Evolutionary conservation across 2,797 vertebrate genomes (phyloP).

Genomic region (Oceanodroma leucorhoa): DNA sequence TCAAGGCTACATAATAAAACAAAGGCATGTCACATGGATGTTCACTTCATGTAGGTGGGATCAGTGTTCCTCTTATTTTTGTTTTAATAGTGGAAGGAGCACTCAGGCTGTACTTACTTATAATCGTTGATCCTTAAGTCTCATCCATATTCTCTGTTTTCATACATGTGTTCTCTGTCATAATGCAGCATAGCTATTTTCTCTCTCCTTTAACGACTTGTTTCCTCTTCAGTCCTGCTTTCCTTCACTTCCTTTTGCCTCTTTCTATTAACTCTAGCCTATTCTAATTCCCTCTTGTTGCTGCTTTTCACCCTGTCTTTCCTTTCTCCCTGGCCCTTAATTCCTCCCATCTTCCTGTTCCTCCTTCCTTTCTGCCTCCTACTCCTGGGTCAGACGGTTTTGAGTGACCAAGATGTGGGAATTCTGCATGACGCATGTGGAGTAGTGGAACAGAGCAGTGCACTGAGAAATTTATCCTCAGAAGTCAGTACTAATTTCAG

Average conservation of each 20-base stretch:
- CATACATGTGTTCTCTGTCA: not conserved
- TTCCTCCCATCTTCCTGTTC: not conserved
- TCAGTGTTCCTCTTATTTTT: not conserved
- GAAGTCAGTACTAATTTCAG: not conserved
- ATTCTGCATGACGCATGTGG: not conserved
- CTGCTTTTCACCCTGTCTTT: not conserved
- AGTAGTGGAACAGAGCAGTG: not conserved
- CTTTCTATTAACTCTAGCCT: conserved; percentile 36
- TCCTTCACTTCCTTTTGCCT: conserved; percentile 39
- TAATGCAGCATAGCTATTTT: not conserved
- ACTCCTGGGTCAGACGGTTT: not conserved
- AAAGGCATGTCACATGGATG: not conserved
- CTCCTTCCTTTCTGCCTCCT: not conserved
- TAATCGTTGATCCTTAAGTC: not conserved
- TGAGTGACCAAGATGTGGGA: not conserved
- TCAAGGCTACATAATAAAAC: not conserved
- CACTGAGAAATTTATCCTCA: not conserved
- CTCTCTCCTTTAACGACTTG: conserved; percentile 12
- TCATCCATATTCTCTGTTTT: not conserved
- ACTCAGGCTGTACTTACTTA: not conserved
- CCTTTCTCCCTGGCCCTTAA: not conserved
- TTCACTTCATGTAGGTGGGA: not conserved
- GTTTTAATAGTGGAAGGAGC: not conserved
- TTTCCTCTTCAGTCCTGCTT: conserved; percentile 36
- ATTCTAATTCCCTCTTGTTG: not conserved